A percentile compares a stretch with the other conserved stretches of the same genome.
Conservation (phyloP, 2,797 vertebrate species). For the Myotis pilosus region DNA sequence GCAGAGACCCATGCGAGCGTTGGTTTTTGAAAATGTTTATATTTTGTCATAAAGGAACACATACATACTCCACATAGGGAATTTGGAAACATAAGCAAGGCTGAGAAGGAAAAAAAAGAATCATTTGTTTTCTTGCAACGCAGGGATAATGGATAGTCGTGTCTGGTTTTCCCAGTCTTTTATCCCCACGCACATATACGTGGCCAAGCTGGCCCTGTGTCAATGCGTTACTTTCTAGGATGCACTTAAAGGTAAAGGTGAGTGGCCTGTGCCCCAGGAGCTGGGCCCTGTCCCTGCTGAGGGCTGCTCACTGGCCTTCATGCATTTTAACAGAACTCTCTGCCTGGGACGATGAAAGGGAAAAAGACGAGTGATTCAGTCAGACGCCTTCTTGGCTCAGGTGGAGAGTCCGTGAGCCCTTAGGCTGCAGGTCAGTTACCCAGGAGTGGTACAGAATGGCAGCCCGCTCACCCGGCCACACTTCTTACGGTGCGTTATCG, state of each 20-base stretch:
- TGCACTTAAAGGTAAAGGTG: not conserved
- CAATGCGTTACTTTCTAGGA: not conserved
- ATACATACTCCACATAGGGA: not conserved
- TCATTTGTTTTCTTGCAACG: not conserved
- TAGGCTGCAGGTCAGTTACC: not conserved
- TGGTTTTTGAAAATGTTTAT: conserved; percentile 43
- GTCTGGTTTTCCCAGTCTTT: not conserved
- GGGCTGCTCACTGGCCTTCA: not conserved
- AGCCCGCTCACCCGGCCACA: rapidly evolving
- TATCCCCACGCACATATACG: no score
- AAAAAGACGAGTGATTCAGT: not conserved
- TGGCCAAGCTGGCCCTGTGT: not conserved
- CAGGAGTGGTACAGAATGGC: not conserved
- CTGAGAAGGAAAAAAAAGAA: conserved; percentile 7
- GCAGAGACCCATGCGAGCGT: not conserved
- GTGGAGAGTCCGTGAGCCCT: not conserved
- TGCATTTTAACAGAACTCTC: conserved; percentile 18
- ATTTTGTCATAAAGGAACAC: conserved; percentile 35
- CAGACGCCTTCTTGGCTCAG: not conserved
- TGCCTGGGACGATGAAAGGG: not conserved
- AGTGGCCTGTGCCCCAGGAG: not conserved
- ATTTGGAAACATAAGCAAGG: not conserved
- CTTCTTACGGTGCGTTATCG: not conserved
- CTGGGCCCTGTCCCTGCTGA: not conserved
- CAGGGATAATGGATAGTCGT: not conserved